Conservation (phyloP, 2,888 invertebrate genomes). For the Apodemia mormo region DNA sequence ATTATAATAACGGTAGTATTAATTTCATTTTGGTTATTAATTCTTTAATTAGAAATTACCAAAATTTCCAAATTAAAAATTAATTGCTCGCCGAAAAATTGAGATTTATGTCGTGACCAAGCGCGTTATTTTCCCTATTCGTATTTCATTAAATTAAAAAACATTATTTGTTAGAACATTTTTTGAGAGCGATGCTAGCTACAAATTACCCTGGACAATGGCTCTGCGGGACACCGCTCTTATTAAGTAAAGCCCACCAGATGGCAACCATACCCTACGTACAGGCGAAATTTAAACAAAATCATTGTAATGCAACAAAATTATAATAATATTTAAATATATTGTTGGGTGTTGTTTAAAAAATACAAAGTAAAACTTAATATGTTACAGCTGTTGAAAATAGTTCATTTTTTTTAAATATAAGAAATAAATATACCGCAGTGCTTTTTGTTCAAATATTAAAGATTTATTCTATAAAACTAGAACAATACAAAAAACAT, state of each 20-base stretch:
- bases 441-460: too few species aligned
- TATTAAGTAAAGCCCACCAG: conserved; percentile 68
- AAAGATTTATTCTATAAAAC: too few species aligned
- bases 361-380: too few species aligned
- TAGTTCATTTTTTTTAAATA: too few species aligned
- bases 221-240: conserved; percentile 69
- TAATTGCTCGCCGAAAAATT: conserved; percentile 6
- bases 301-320: conserved; percentile 43
- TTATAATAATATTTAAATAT: conserved; percentile 35
- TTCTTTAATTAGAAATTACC: too few species aligned
- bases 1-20: too few species aligned
- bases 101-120: conserved; percentile 4
- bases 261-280: conserved; percentile 50
- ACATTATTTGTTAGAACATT: conserved; percentile 75
- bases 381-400: too few species aligned
- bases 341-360: conserved; percentile 15
- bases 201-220: conserved; percentile 77
- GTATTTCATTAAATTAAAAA: conserved; percentile 64
- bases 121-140: conserved; percentile 25
- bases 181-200: conserved; percentile 72
- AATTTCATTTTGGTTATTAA: too few species aligned
- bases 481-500: too few species aligned
- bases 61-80: neutral
- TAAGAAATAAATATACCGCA: too few species aligned
- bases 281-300: conserved; percentile 47